Base-by-base conservation (phyloP, 1,140 invertebrate genomes). In the Zaprionus camerounensis region DNA sequence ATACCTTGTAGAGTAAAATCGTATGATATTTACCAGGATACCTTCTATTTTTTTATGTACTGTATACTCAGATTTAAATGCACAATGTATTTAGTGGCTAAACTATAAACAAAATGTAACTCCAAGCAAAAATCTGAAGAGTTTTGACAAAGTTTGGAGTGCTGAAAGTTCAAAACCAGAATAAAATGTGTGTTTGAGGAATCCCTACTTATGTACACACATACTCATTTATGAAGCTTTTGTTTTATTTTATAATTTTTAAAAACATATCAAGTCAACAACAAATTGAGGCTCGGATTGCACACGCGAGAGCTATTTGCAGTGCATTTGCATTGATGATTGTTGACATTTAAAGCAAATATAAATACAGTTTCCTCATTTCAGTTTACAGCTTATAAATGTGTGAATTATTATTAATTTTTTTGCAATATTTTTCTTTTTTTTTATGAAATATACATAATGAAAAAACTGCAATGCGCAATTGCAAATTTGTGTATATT, bases 311-410 rank as follows among this genome's bases (percentile, higher is more conserved):
- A 68, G 58, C 49, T 74, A 74, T 81, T 84, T 88, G 70, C 69
- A 73, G 67, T 76, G 76, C 66, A 90, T 90, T 85, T 80, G 70
- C 75, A 85, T 88, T 90, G 84, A 90, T 88, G 84, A 90, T 85
- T 88, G 81, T 88, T 90, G 85, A 90, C 85, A 85, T 85, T 90
- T 71, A 80, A 80, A 79, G 77, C 67, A 90, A 88, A 90, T 81
- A 90, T 90, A 71, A 85, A 88, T 81, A 73, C 65, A 75, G 70
- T 72, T 66, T 82, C 53, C 73, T 62, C 61, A 61, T 74, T 84
- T 58, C 69, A 64, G 41, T 75, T 58, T 49, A 31, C 62, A 66
- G 74, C 62, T 72, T 66, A 66, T 72, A 36, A 38, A 66, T 55
- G 55, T 66, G 70, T 66, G 70, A 64, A 71, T 62, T 64, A 64